Percentiles rank a stretch among this genome's conserved stretches.
These are phyloP conservation scores for Ifrita kowaldi DNA, from an alignment of 2,113 vertebrate species.

Conservation along the genomic window DNA sequence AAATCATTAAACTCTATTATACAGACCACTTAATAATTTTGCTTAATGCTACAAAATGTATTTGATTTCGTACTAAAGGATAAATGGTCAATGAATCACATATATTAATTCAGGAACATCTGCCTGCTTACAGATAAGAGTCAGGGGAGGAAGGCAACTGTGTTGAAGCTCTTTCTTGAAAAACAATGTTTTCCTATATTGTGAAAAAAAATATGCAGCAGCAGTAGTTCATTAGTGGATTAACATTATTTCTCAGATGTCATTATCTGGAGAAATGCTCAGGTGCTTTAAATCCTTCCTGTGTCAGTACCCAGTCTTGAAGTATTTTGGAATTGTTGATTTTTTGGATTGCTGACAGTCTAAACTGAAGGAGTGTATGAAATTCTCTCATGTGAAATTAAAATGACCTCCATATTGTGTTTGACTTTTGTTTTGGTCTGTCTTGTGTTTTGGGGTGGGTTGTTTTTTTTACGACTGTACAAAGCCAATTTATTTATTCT, in stretches of 20 bases:
- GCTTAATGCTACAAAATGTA: constrained; percentile 17
- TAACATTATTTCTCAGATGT: constrained; percentile 40
- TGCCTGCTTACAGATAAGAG: constrained; percentile 69
- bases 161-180: background rate
- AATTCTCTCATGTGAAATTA: constrained; percentile 4
- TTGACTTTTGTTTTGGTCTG: background rate
- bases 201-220: background rate
- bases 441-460: background rate
- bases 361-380: background rate
- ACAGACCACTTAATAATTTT: constrained; percentile 19
- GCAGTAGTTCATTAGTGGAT: background rate
- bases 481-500: background rate
- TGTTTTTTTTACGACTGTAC: background rate
- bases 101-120: constrained; percentile 65
- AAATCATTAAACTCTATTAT: constrained; percentile 2
- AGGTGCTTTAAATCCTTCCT: constrained; percentile 3
- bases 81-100: constrained; percentile 28
- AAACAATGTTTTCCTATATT: background rate
- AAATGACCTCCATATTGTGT: background rate
- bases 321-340: background rate
- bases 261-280: constrained; percentile 2
- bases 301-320: background rate
- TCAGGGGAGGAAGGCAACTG: background rate
- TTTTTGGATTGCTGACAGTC: constrained; percentile 3
- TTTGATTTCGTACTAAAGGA: constrained; percentile 41